phyloP scores from a whole-genome alignment of 2,888 invertebrate species.

The Eupithecia abbreviata region DNA sequence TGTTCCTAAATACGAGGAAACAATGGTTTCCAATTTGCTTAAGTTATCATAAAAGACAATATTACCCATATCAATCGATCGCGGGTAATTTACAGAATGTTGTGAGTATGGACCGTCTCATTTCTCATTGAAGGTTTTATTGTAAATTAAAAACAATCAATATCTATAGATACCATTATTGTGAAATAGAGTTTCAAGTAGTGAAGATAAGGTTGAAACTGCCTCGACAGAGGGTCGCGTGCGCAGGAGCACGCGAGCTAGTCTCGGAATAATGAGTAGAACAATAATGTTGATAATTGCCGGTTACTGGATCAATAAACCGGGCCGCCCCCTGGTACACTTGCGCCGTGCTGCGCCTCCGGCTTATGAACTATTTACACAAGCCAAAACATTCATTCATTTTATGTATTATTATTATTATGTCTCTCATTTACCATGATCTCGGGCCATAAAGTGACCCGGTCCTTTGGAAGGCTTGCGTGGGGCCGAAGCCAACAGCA shows the following conservation, averaged over 20 bases:
- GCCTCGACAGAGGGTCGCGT: neutral
- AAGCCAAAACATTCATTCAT: neutral
- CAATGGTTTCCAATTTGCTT: neutral
- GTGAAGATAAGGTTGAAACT: constrained; percentile 16
- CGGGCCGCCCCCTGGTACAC: constrained; percentile 24
- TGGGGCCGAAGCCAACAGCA: too few species aligned
- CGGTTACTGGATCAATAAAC: constrained; percentile 34
- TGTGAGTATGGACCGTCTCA: neutral
- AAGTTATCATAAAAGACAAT: neutral
- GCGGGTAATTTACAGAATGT: neutral
- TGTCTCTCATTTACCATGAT: too few species aligned
- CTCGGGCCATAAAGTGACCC: too few species aligned
- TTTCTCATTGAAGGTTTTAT: neutral
- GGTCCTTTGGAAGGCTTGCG: too few species aligned
- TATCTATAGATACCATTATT: neutral
- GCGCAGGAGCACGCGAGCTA: constrained; percentile 32
- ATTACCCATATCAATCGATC: neutral
- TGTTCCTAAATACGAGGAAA: neutral
- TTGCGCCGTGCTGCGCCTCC: constrained; percentile 16
- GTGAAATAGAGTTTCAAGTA: neutral
- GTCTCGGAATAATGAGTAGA: constrained; percentile 16
- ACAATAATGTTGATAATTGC: constrained; percentile 27
- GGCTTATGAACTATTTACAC: neutral
- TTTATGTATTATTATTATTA: too few species aligned
- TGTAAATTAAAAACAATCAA: neutral